Conservation (phyloP, 2,888 invertebrate species). For the Helicoverpa assulta region DNA sequence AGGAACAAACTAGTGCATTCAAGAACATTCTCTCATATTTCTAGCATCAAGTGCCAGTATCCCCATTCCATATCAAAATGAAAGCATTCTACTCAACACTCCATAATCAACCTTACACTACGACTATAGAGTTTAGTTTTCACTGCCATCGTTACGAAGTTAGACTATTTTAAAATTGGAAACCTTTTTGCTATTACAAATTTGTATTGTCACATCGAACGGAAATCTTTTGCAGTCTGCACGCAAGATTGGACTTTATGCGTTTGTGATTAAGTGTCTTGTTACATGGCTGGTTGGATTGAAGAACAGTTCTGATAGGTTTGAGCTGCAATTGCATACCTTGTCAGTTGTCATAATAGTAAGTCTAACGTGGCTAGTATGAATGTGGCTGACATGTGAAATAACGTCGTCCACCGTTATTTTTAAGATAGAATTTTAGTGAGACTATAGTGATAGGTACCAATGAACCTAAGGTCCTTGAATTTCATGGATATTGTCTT, state of each 20-base stretch:
- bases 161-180: constrained; percentile 52
- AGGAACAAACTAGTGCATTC: constrained; percentile 51
- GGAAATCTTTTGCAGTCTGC: constrained; percentile 53
- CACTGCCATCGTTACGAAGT: constrained; percentile 15
- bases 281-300: constrained; percentile 16
- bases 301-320: constrained; percentile 15
- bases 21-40: constrained; percentile 68
- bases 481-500: too few species aligned
- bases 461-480: too few species aligned
- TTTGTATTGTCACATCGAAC: constrained; percentile 74
- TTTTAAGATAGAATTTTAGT: too few species aligned
- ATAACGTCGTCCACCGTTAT: too few species aligned
- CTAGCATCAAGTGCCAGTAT: constrained; percentile 41
- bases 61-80: constrained; percentile 15
- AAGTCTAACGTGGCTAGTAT: too few species aligned
- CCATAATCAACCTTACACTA: background rate
- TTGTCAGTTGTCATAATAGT: constrained; percentile 8
- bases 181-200: constrained; percentile 71
- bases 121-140: background rate
- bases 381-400: too few species aligned
- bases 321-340: constrained; percentile 48
- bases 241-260: constrained; percentile 50
- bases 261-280: constrained; percentile 13
- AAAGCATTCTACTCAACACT: background rate
- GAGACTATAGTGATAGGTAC: too few species aligned